These are phyloP conservation scores for Camponotus pennsylvanicus DNA, from an alignment of 1,140 invertebrate species.

Conservation along the genomic window DNA sequence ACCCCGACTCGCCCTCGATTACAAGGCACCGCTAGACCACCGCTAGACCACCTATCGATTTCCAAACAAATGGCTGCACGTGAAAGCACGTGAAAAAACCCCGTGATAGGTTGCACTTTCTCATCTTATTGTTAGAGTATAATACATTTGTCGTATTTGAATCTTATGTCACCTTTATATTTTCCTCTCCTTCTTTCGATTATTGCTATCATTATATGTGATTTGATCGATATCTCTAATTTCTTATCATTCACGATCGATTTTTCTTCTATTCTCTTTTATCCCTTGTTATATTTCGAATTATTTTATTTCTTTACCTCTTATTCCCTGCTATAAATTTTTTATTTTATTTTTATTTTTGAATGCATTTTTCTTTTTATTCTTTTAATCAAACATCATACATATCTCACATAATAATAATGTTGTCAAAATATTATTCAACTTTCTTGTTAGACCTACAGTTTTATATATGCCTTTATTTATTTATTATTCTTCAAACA, in stretches of 20 bases:
- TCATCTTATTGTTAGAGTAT: neutral
- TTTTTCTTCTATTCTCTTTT: neutral
- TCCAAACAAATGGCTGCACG: slow-evolving; percentile 29
- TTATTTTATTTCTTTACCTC: neutral
- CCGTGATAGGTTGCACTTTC: slow-evolving; percentile 9
- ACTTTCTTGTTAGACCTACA: neutral
- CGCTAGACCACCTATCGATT: slow-evolving; percentile 1
- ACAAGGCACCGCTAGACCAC: slow-evolving; percentile 20
- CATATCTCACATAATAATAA: neutral
- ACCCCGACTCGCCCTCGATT: neutral
- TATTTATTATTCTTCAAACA: neutral
- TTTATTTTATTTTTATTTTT: neutral
- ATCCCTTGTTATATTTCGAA: neutral
- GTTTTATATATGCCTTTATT: neutral
- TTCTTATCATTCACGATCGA: slow-evolving; percentile 4
- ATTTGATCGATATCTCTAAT: slow-evolving; percentile 19
- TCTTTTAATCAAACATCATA: neutral
- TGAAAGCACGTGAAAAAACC: neutral
- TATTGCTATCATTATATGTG: slow-evolving; percentile 1
- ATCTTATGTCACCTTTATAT: neutral
- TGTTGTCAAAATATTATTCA: neutral
- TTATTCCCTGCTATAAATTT: neutral
- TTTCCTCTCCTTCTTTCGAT: neutral
- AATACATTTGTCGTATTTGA: slow-evolving; percentile 26
- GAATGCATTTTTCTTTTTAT: neutral